Evolutionary conservation across 2,888 invertebrate genomes (phyloP), one percentile per base, ranked within the genome.

Genomic region (Polyommatus icarus): DNA sequence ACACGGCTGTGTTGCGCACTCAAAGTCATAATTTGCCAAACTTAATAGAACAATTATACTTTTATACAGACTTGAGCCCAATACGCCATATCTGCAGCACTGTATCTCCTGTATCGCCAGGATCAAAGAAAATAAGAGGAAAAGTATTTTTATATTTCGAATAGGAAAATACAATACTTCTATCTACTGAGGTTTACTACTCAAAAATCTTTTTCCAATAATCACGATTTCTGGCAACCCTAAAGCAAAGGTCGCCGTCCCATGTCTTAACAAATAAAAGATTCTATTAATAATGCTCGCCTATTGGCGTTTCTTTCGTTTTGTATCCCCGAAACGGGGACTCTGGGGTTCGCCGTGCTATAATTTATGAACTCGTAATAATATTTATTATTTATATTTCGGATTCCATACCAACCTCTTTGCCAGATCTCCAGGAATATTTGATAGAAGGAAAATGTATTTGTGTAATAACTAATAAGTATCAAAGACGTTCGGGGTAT

Each of bases 371-470:
- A 80, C 79, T 79, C 80, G 79, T 80, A 80, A 81, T 79, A 83
- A 83, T 84, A 84, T 84, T 84, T 84, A 81, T 83, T 83, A 84
- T 84, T 84, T 84, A 83, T 83, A 82, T 82, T 82, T 71, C 79
- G 79, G 77, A 78, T 75, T 79, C 78, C 77, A 71, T 76, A 67
- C 78, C 79, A 80, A 79, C 79, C 76, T 77, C 67, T 78, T 72
- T 59, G 7, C 72, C 72, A 71, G 76, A 77, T 79, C 78, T 78
- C 76, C 59, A 54, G 76, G 72, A 79, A 79, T 73, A 79, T 75
- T 78, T 79, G 76, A 73, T 71, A 71, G 40, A 77, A 77, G 24
- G 15, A 67, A 67, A 59, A 20, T 20, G 29, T 67, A 67, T 32
- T 29, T 67, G 29, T 67, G 29, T 29, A 29, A 32, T 67, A 67